Conservation (phyloP, 2,797 vertebrate species). For the Poeciliopsis presidionis region DNA sequence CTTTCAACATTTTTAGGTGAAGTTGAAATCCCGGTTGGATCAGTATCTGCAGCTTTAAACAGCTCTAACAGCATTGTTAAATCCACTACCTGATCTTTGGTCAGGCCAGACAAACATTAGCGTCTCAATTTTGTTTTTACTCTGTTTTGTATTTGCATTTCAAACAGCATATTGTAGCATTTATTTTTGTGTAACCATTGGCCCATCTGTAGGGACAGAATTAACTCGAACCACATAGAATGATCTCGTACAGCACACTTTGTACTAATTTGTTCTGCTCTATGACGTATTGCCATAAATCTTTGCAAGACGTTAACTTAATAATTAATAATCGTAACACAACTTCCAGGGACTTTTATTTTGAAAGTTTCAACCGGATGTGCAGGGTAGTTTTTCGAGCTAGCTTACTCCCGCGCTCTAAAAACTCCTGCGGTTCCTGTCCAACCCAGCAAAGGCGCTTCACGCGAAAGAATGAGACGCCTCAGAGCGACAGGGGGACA, state of each 20-base stretch:
- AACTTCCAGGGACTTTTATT: slow-evolving; percentile 35
- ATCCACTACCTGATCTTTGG: neutral
- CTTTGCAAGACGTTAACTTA: neutral
- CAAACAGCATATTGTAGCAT: neutral
- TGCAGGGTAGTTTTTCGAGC: fast-evolving
- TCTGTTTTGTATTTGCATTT: neutral
- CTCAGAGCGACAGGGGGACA: neutral
- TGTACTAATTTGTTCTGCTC: neutral
- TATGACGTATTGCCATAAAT: neutral
- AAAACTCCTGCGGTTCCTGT: slow-evolving; percentile 27
- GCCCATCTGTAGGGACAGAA: neutral
- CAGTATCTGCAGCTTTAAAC: neutral
- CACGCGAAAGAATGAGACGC: neutral
- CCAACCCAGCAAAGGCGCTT: slow-evolving; percentile 22
- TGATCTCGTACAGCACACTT: neutral
- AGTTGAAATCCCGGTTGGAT: neutral
- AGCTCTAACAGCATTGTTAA: neutral
- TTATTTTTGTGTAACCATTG: neutral
- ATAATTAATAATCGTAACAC: neutral
- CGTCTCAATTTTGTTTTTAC: neutral
- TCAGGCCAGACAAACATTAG: neutral
- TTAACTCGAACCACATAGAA: neutral
- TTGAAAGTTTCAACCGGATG: slow-evolving; percentile 52
- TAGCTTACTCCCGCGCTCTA: neutral
- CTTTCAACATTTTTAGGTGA: neutral